phyloP scores from a whole-genome alignment of 92 coral and sea anemone species.

The Phenganax subtilis region DNA sequence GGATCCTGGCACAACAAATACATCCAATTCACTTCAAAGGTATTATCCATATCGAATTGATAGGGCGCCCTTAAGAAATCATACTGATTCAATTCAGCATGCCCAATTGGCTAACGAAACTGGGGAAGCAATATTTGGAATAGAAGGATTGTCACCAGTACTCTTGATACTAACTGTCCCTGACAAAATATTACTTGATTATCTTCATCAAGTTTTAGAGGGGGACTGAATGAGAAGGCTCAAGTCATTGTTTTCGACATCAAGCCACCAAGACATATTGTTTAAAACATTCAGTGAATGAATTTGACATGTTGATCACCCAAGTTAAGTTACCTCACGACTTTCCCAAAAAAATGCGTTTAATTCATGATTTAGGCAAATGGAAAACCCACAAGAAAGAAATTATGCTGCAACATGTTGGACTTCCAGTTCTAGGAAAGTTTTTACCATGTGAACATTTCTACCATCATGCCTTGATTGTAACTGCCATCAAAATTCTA shows the following conservation, averaged over 20 bases:
- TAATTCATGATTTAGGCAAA: not conserved
- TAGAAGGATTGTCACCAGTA: not conserved
- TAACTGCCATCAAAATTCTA: not conserved
- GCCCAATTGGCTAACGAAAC: not conserved
- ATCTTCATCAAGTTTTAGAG: too few species aligned
- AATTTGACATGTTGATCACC: not conserved
- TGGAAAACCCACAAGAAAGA: conserved; percentile 1
- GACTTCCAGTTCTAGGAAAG: conserved; percentile 2
- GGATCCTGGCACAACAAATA: not conserved
- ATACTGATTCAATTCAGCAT: too few species aligned
- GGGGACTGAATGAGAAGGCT: too few species aligned
- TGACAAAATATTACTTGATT: too few species aligned
- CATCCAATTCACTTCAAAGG: not conserved
- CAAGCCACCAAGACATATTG: not conserved
- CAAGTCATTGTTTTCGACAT: too few species aligned
- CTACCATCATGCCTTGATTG: conserved; percentile 1
- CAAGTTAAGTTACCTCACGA: not conserved
- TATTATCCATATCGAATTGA: not conserved
- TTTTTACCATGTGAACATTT: conserved; percentile 11
- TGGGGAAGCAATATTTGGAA: not conserved
- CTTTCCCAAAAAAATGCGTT: not conserved
- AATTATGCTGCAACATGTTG: conserved; percentile 2
- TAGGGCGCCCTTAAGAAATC: not conserved
- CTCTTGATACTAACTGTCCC: too few species aligned
- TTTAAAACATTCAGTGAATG: not conserved